Evolutionary conservation across 2,888 invertebrate genomes (phyloP), one percentile per base, ranked within the genome.

Genomic region (Tipula unca): DNA sequence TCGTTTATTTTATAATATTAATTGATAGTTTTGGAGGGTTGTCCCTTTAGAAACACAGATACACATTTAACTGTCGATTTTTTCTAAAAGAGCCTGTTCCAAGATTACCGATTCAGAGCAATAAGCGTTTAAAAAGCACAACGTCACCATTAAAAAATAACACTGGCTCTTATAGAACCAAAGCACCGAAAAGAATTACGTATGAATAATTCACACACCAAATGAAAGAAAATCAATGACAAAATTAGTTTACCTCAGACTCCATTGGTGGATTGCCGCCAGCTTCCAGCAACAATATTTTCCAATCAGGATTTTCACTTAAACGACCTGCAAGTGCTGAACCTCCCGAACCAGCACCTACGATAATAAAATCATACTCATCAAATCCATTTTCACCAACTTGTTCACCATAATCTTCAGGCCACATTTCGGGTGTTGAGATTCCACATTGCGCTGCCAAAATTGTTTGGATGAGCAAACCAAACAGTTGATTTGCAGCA

Each of bases 381-480:
- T 89, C 88, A 29, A 88, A 86, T 3, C 88, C 89, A 83, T 0
- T 35, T 83, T 32, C 17, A 1, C 8, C 83, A 32, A 32, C n/a
- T 32, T 17, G 17, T 17, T 83, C 32, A 83, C 88, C 88, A 86
- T 89, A 89, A 86, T 94, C 94, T 10, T 88, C 88, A 0, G 94
- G 94, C 92, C 94, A 94, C 1, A 91, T 86, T 0, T 90, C 91
- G 84, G 91, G 90, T 0, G 91, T 91, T 0, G 91, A 91, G 10
- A 94, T 87, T 0, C 91, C 90, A 87, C 94, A 94, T 87, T 94
- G 93, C 0, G 94, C 92, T 0, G 92, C 89, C 13, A 94, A 88
- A 32, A 95, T 89, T 0, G 92, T 91, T 87, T 93, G 93, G 35
- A 95, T 88, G 0, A 94, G 89, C 1, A 93, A 91, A 0, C 91